phyloP scores from a whole-genome alignment of 2,797 vertebrate species.

The Oceanodroma leucorhoa region DNA sequence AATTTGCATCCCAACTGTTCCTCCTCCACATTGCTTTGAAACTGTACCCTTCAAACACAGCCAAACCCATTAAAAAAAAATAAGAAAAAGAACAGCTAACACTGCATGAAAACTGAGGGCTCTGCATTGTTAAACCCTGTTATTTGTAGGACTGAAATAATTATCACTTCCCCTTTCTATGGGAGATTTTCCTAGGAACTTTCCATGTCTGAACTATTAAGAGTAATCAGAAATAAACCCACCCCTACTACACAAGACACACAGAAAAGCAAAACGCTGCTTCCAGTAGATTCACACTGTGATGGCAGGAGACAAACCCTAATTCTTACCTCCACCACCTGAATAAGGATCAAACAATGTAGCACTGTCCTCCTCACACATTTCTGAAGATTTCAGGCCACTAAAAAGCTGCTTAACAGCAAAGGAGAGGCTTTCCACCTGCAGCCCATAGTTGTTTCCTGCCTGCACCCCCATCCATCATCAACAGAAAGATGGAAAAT shows the following conservation, averaged over 20 bases:
- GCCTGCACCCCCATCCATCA: not conserved
- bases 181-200: not conserved
- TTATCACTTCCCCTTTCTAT: not conserved
- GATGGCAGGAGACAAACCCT: not conserved
- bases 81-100: not conserved
- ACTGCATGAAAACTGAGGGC: not conserved
- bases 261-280: not conserved
- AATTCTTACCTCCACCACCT: not conserved
- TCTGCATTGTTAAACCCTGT: not conserved
- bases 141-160: not conserved
- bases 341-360: not conserved
- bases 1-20: conserved; percentile 21
- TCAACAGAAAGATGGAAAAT: not conserved
- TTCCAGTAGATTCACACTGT: not conserved
- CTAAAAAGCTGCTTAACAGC: not conserved
- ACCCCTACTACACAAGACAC: not conserved
- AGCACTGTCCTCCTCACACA: not conserved
- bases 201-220: not conserved
- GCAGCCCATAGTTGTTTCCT: not conserved
- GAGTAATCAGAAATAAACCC: not conserved
- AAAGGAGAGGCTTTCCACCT: not conserved
- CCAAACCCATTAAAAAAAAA: not conserved
- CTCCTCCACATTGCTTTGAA: conserved; percentile 13
- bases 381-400: not conserved
- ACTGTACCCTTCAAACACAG: not conserved